These are phyloP conservation scores for Desmodus rotundus DNA, from an alignment of 2,113 vertebrate species.

Conservation along the genomic window DNA sequence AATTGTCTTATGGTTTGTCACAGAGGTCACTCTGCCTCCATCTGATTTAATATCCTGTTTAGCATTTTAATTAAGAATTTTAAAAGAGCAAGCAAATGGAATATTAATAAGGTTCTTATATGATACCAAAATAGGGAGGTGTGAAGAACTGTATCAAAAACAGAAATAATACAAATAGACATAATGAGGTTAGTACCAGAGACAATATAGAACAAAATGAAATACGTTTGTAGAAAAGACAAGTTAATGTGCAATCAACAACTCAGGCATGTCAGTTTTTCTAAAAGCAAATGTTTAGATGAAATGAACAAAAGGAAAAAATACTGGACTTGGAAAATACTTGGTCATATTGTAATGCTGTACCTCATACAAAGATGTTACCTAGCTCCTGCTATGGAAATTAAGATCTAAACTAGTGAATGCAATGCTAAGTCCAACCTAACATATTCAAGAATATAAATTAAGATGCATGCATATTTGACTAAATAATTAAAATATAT, in stretches of 20 bases:
- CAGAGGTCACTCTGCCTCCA: constrained; percentile 44
- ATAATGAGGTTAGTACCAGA: neutral
- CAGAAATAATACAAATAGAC: constrained; percentile 38
- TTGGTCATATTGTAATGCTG: neutral
- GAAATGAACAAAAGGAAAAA: neutral
- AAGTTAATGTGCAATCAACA: neutral
- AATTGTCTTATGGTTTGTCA: constrained; percentile 26
- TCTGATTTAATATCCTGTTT: constrained; percentile 69
- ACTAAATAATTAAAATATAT: neutral
- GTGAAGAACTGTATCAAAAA: constrained; percentile 7
- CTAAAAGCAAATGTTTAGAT: neutral
- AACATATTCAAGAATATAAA: neutral
- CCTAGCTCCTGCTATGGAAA: neutral
- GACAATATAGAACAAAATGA: neutral
- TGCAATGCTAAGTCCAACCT: neutral
- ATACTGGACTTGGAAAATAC: fast-evolving
- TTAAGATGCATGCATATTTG: neutral
- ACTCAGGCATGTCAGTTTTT: neutral
- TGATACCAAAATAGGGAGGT: constrained; percentile 49
- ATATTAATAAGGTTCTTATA: constrained; percentile 67
- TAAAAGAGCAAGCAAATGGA: constrained; percentile 60
- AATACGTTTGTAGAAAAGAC: neutral
- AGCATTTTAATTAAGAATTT: constrained; percentile 75
- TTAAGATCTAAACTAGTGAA: neutral
- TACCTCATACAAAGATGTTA: neutral